Base-by-base conservation (phyloP, 2,888 invertebrate genomes). In the Pyrrhosoma nymphula region DNA sequence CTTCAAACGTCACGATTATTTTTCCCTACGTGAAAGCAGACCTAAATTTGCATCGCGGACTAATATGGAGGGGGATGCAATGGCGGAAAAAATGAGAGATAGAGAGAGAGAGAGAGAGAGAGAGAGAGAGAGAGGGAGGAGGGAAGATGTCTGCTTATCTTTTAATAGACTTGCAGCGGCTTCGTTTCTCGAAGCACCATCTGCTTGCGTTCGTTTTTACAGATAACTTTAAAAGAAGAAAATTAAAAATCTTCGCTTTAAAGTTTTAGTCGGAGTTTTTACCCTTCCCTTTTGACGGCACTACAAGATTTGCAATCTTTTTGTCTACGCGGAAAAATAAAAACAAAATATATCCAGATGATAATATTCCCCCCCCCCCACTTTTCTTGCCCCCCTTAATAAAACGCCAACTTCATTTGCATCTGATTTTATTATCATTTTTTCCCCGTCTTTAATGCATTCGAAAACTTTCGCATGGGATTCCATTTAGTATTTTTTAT, bases 161-260 rank as follows among this genome's bases (percentile, higher is more conserved):
- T 82, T 82, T 82, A 82, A 82, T 82, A 82, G 82, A 82, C 82
- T 82, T 82, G 82, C 82, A 82, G 82, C 35, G 35, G 82, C 82
- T 35, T 82, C 12, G 82, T 82, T 82, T 82, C 8, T 82, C 14
- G 82, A 35, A n/a, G 16, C 82, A 35, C 82, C 82, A 82, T 35
- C 35, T 82, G 82, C 82, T 35, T 26, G 1, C 16, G 60, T 82
- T 10, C 82, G 35, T 30, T 82, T 82, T 35, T 35, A 82, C 16
- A 35, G 82, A 82, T 82, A 82, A 82, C 18, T 82, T 82, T 12
- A 82, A 69, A 69, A 69, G 10, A 26, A 8, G 63, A 14, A 23
- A 20, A 14, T 20, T 63, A 63, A 69, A 26, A 60, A 60, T 60
- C 26, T 69, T 69, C n/a, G 69, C 69, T 8, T 69, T 69, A 12